Evolutionary conservation across 2,888 invertebrate genomes (phyloP), one percentile per base, ranked within the genome.

Genomic region (Perizoma flavofasciatum): DNA sequence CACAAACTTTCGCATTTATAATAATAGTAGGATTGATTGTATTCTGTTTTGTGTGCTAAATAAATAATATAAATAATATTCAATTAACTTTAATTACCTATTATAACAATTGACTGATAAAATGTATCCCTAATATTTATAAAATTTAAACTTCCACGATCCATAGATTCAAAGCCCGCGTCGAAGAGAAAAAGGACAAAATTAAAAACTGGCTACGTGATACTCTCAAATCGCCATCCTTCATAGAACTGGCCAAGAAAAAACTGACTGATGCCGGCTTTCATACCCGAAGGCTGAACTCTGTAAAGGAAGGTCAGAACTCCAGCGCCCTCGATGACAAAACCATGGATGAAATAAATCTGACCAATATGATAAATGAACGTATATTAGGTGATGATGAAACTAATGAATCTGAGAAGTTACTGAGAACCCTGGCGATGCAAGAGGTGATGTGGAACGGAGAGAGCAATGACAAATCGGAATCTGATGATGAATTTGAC

Each of bases 171-270:
- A 89, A 90, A 74, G 81, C 85, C 0, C 72, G 85, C 22, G 88
- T 91, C 0, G 89, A 89, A 76, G 83, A 88, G 49, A 90, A 90
- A 60, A 89, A 89, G 61, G 88, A 84, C 66, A 88, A 85, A 79
- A 89, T 91, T 11, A 91, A 89, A 58, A 76, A 70, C 4, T 91
- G 91, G 91, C 78, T 91, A 0, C 78, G 89, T 0, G 86, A 89
- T 2, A 89, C 88, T 0, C 63, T 91, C 0, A 82, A 83, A 59
- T 90, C 91, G 0, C 83, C 87, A 0, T 77, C 78, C 0, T 91
- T 91, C 65, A 77, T 91, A 51, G 73, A 85, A 68, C 65, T 89
- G 8, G 91, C 90, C 0, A 90, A 89, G 59, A 87, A 81, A 54
- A 90, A 90, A 62, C 72, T 91, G 0, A 68, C 59, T 8, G 85